Conservation (phyloP, 2,113 vertebrate genomes). For the Rhinogobius similis region DNA sequence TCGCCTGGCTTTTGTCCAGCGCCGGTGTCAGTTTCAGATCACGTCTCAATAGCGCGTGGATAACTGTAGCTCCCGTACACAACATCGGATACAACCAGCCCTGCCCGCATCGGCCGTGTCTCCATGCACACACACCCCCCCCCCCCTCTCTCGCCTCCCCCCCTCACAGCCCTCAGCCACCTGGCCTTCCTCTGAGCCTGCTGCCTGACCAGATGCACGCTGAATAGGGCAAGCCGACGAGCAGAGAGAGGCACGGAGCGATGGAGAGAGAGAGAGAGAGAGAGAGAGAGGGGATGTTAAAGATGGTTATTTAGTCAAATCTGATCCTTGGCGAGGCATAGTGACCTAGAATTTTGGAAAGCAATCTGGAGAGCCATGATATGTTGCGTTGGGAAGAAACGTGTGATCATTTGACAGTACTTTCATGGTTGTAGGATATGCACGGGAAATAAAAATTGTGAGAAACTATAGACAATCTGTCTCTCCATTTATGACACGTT, state of each 20-base stretch:
- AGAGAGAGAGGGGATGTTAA: constrained; percentile 42
- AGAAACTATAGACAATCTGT: too few species aligned
- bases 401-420: background rate
- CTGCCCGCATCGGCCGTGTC: constrained; percentile 1
- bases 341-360: background rate
- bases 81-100: constrained; percentile 48
- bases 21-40: constrained; percentile 18
- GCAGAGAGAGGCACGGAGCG: constrained; percentile 38
- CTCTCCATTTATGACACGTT: too few species aligned
- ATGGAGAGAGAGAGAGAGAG: constrained; percentile 31
- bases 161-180: constrained; percentile 50
- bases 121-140: constrained; percentile 27
- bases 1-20: constrained; percentile 18
- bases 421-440: background rate
- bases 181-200: constrained; percentile 73
- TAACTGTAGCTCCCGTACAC: constrained; percentile 25
- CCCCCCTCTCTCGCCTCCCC: background rate
- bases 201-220: constrained; percentile 77
- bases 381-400: background rate
- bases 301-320: constrained; percentile 43
- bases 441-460: background rate
- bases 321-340: constrained; percentile 17
- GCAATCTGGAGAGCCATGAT: background rate
- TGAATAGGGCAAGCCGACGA: constrained; percentile 60
- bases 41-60: constrained; percentile 25